Evolutionary conservation across 2,797 vertebrate genomes (phyloP), one percentile per base, ranked within the genome.

Genomic region (Pampus argenteus): DNA sequence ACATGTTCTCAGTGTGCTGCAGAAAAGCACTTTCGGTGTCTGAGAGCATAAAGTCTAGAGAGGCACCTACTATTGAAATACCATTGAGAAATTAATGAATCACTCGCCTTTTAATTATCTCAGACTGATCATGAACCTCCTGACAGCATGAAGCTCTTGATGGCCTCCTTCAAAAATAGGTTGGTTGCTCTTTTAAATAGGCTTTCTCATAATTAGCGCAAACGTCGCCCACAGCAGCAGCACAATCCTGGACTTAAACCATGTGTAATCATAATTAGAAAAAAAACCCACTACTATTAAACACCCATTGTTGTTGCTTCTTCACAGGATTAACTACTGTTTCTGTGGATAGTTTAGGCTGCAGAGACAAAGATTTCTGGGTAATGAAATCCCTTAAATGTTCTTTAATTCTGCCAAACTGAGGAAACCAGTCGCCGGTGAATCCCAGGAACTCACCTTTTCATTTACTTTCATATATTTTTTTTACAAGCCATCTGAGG

Each of bases 141-240:
- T 78, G 25, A 36, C 11, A n/a, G n/a, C 69, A 48, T 40, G 52
- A 76, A 69, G 34, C 29, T 60, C 50, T 28, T 78, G 25, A 36
- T 9, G 40, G 62, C 58, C 63, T 64, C 28, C 36, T 79, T 75
- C 26, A 29, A 73, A 59, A 68, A 72, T 17, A 26, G 50, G 38
- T 58, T 29, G 54, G 40, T 40, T 29, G 25, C 52, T 55, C 17
- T 45, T 36, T 69, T 40, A 60, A 81, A 87, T 71, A 71, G 52
- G 40, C 47, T 47, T 55, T 29, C 40, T 76, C 52, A 55, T 84
- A 78, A 84, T 72, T 73, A 78, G 51, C 42, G 9, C 29, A 65
- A 65, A 55, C 59, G 36, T 51, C 4, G n/a, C 71, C 57, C 42
- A 38, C 2, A 9, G 56, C 66, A 62, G 13, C 44, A 51, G 15